Evolutionary conservation across 2,888 invertebrate genomes (phyloP).

Genomic region (Eurois occulta): DNA sequence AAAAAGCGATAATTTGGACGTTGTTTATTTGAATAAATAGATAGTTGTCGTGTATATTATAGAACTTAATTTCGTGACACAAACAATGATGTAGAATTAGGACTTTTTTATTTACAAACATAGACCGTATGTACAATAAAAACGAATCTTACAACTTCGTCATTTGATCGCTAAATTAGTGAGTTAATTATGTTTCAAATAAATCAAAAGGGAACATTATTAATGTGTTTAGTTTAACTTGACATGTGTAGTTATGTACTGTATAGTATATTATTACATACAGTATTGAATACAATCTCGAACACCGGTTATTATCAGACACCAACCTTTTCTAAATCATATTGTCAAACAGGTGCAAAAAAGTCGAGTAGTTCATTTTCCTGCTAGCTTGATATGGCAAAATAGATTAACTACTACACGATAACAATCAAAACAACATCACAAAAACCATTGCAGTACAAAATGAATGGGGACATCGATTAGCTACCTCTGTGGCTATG

Average conservation of each 20-base stretch:
- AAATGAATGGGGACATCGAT: slow-evolving; percentile 16
- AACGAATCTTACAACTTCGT: background rate
- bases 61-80: slow-evolving; percentile 7
- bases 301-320: background rate
- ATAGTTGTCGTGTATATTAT: slow-evolving; percentile 24
- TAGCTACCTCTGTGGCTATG: background rate
- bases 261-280: too few species aligned
- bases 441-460: background rate
- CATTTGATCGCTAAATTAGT: background rate
- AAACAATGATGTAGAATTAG: slow-evolving; percentile 1
- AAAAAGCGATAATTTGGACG: slow-evolving; percentile 41
- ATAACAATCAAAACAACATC: slow-evolving; percentile 1
- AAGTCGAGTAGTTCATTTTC: background rate
- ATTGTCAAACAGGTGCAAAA: background rate
- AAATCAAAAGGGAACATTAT: background rate
- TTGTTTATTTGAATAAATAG: slow-evolving; percentile 14
- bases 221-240: background rate
- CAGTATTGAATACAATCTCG: background rate
- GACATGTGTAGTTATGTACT: background rate
- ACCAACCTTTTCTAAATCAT: background rate
- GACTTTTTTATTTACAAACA: background rate
- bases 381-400: background rate
- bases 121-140: background rate
- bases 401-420: background rate
- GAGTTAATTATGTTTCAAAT: background rate